Evolutionary conservation across 2,888 invertebrate species (phyloP).

Genomic region (Atherix ibis): DNA sequence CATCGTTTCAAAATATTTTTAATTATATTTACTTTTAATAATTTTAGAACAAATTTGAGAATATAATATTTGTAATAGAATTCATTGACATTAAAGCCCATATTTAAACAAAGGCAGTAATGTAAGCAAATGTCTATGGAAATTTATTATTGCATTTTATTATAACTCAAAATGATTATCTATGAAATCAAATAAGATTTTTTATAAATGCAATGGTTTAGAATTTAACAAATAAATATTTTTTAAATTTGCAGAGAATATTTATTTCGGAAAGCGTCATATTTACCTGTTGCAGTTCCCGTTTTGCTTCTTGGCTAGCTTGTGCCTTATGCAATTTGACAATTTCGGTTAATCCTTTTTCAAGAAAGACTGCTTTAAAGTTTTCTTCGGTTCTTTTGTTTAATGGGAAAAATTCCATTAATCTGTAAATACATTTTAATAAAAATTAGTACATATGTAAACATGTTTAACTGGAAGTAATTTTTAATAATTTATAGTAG

Average conservation of each 20-base stretch:
- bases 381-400: constrained; percentile 86
- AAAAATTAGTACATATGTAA: no score
- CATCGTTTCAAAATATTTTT: no score
- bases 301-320: constrained; percentile 69
- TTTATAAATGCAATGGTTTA: not conserved
- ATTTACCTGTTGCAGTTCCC: constrained; percentile 50
- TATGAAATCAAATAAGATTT: constrained; percentile 2
- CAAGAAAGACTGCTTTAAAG: constrained; percentile 63
- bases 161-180: constrained; percentile 7
- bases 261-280: constrained; percentile 9
- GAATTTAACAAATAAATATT: not conserved
- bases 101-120: constrained; percentile 4
- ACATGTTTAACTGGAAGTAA: not conserved
- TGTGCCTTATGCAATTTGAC: constrained; percentile 68
- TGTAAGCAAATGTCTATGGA: constrained; percentile 11
- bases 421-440: constrained; percentile 36
- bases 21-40: constrained; percentile 2
- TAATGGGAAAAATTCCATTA: constrained; percentile 86
- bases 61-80: constrained; percentile 4
- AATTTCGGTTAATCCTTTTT: constrained; percentile 65
- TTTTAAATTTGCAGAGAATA: not conserved
- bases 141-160: constrained; percentile 10
- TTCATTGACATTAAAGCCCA: constrained; percentile 10
- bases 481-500: not conserved
- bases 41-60: constrained; percentile 1